A percentile compares a stretch with the other conserved stretches of the same genome.
These are phyloP conservation scores for Diacarnus erythraeanus DNA, from an alignment of 37 sponge, comb jelly and placozoan genomes.

Conservation along the genomic window DNA sequence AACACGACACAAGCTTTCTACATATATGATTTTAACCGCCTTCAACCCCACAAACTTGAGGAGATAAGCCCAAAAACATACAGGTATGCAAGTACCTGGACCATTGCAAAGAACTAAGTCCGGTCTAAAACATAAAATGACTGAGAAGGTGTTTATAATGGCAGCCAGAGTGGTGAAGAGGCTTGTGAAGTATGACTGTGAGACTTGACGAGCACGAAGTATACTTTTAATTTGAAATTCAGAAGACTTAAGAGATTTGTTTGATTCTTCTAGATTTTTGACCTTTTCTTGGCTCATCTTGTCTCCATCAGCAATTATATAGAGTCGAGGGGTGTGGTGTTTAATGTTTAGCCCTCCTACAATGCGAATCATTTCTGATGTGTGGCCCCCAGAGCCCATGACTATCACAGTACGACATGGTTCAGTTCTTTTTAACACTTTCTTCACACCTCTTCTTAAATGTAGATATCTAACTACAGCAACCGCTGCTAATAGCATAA, in stretches of 20 bases:
- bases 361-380: conserved; percentile 85
- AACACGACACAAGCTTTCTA: conserved; percentile 97
- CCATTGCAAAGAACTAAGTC: conserved; percentile 96
- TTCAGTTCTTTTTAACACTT: conserved; percentile 5
- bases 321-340: conserved; percentile 73
- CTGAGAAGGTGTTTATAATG: conserved; percentile 48
- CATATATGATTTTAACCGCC: conserved; percentile 76
- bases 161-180: conserved; percentile 77
- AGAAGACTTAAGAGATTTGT: neutral
- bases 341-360: conserved; percentile 62
- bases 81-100: conserved; percentile 95
- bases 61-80: conserved; percentile 73
- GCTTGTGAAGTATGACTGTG: conserved; percentile 80
- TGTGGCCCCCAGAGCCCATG: conserved; percentile 96
- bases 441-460: neutral
- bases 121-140: conserved; percentile 60
- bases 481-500: neutral
- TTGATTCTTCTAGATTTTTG: conserved; percentile 41
- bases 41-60: conserved; percentile 55
- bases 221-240: conserved; percentile 37
- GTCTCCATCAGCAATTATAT: conserved; percentile 81
- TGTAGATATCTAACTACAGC: neutral
- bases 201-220: conserved; percentile 86
- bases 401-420: conserved; percentile 73
- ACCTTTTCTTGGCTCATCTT: conserved; percentile 77